Evolutionary conservation across 2,113 vertebrate genomes (phyloP).

Genomic region (Psephotus haematonotus): DNA sequence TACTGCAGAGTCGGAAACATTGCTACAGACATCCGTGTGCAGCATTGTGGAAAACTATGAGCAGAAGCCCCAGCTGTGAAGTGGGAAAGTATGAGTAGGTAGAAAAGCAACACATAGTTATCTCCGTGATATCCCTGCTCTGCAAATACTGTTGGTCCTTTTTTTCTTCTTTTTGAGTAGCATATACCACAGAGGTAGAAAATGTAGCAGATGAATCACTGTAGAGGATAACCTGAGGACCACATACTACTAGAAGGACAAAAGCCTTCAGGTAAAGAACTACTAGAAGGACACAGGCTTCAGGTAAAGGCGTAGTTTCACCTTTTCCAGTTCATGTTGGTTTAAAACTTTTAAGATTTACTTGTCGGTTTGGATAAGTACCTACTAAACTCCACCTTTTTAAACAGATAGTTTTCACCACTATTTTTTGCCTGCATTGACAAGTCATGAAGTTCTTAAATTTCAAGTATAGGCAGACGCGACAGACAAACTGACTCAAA

Average conservation of each 20-base stretch:
- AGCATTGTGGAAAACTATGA: background rate
- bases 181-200: background rate
- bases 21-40: background rate
- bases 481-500: background rate
- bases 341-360: background rate
- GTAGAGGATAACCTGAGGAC: background rate
- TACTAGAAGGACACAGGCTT: background rate
- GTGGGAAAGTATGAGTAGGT: background rate
- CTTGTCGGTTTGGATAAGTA: background rate
- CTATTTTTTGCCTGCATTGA: background rate
- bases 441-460: background rate
- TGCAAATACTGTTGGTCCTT: background rate
- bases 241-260: background rate
- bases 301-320: background rate
- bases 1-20: background rate
- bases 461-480: background rate
- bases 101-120: background rate
- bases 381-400: background rate
- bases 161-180: background rate
- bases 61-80: background rate
- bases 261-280: background rate
- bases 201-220: background rate
- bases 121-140: background rate
- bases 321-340: background rate
- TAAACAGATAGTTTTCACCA: background rate